phyloP scores from a whole-genome alignment of 2,113 vertebrate species.

The Varanus komodoensis region DNA sequence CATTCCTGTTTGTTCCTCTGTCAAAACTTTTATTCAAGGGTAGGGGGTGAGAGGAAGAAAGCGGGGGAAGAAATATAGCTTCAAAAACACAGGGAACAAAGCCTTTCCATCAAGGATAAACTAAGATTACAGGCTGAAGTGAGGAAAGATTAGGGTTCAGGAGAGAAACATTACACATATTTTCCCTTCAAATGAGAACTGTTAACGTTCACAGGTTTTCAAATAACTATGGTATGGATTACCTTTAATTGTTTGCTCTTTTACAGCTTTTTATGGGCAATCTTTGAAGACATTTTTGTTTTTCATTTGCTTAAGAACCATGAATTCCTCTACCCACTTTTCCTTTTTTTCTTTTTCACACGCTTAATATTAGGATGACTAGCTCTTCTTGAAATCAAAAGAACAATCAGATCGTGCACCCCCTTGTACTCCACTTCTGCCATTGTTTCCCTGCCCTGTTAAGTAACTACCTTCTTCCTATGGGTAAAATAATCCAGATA shows the following conservation, averaged over 20 bases:
- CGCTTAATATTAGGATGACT: slow-evolving; percentile 42
- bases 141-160: slow-evolving; percentile 64
- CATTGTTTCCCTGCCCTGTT: background rate
- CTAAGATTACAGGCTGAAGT: slow-evolving; percentile 61
- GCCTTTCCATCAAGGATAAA: slow-evolving; percentile 61
- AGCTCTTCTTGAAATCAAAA: slow-evolving; percentile 55
- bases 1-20: slow-evolving; percentile 58
- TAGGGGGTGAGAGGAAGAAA: slow-evolving; percentile 1
- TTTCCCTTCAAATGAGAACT: slow-evolving; percentile 55
- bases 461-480: slow-evolving; percentile 31
- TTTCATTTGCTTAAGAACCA: slow-evolving; percentile 25
- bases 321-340: slow-evolving; percentile 56
- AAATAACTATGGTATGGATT: slow-evolving; percentile 64
- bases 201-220: slow-evolving; percentile 52
- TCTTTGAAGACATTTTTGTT: slow-evolving; percentile 40
- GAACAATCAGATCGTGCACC: slow-evolving; percentile 44
- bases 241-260: slow-evolving; percentile 66
- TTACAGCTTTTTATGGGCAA: slow-evolving; percentile 46
- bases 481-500: slow-evolving; percentile 29
- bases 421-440: background rate
- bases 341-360: background rate
- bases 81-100: slow-evolving; percentile 69
- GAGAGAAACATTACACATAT: slow-evolving; percentile 60
- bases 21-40: slow-evolving; percentile 49
- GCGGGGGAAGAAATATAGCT: slow-evolving; percentile 48